Conservation (phyloP, 2,888 invertebrate genomes). For the Cordilura impudica region DNA sequence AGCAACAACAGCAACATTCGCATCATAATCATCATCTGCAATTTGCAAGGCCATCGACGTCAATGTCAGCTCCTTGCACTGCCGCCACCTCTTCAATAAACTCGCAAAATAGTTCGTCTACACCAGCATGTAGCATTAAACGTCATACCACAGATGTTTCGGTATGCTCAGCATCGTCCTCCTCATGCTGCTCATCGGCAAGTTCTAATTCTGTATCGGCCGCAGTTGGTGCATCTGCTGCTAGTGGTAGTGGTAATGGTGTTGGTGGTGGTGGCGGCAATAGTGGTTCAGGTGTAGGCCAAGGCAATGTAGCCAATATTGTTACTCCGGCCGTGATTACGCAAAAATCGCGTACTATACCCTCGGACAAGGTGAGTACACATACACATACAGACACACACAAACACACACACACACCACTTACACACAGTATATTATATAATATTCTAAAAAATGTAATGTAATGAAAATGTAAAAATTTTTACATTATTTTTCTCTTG, state of each 20-base stretch:
- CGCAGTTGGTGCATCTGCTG: constrained; percentile 40
- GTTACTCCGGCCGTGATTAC: constrained; percentile 68
- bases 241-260: constrained; percentile 37
- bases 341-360: constrained; percentile 86
- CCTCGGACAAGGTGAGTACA: constrained; percentile 87
- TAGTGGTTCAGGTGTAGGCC: constrained; percentile 63
- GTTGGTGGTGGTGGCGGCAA: constrained; percentile 45
- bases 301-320: constrained; percentile 59
- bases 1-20: constrained; percentile 44
- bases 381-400: neutral
- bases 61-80: constrained; percentile 61
- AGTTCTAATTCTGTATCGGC: constrained; percentile 63
- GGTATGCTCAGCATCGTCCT: constrained; percentile 68
- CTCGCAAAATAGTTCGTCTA: constrained; percentile 63
- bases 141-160: constrained; percentile 66
- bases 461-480: neutral
- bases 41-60: constrained; percentile 64
- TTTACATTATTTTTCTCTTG: constrained; percentile 5
- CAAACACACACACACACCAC: neutral
- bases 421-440: neutral
- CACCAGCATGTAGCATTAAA: constrained; percentile 68
- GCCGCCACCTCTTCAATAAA: constrained; percentile 43
- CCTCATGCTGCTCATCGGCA: constrained; percentile 67
- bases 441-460: neutral
- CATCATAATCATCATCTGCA: constrained; percentile 55